Conservation (phyloP, 2,888 invertebrate species). For the Nasonovia ribisnigri region DNA sequence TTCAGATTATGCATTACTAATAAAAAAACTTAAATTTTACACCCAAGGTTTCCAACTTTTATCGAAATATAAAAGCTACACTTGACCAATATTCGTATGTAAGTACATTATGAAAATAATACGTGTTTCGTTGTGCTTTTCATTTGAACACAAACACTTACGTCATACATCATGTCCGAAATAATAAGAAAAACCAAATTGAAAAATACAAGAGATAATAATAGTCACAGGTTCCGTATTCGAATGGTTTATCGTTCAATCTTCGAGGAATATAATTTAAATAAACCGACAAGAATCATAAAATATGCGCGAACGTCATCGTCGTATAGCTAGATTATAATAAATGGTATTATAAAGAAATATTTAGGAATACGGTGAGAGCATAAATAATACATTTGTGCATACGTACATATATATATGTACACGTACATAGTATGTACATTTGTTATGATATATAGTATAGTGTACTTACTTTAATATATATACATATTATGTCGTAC, state of each 20-base stretch:
- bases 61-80: not conserved
- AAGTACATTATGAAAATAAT: not conserved
- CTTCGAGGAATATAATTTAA: not conserved
- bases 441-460: not conserved
- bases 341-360: not conserved
- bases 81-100: not conserved
- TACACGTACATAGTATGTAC: not conserved
- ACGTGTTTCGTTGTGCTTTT: not conserved
- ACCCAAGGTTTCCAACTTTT: not conserved
- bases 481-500: not conserved
- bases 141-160: not conserved
- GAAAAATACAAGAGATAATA: not conserved
- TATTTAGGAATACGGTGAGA: not conserved
- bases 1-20: not conserved
- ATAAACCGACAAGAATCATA: not conserved
- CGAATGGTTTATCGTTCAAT: not conserved
- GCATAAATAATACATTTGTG: not conserved
- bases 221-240: not conserved
- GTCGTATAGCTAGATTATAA: not conserved
- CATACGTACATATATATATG: not conserved
- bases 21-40: not conserved
- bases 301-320: not conserved
- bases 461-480: too few relatives aligned
- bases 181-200: not conserved
- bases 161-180: not conserved